Evolutionary conservation across 2,797 vertebrate species (phyloP).

Genomic region (Nothura maculosa): DNA sequence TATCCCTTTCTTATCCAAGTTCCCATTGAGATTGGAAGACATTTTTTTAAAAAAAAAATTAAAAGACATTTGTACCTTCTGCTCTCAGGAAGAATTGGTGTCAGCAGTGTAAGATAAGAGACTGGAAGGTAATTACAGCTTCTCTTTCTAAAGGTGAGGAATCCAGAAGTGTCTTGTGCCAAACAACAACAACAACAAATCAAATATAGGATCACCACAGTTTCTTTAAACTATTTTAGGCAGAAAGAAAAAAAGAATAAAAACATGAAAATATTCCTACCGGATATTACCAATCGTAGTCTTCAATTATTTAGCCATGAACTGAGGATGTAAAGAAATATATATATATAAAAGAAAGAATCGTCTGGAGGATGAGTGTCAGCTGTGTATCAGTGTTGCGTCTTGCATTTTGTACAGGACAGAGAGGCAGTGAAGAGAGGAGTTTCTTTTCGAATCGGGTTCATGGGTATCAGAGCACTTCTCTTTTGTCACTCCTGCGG

Average conservation of each 20-base stretch:
- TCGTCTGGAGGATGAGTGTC: neutral
- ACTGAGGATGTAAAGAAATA: neutral
- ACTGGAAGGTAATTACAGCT: constrained; percentile 7
- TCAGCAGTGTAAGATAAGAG: neutral
- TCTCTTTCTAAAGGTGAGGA: neutral
- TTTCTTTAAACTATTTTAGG: neutral
- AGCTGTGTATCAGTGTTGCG: neutral
- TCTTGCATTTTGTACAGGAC: neutral
- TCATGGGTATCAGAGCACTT: neutral
- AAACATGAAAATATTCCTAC: neutral
- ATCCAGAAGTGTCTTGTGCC: neutral
- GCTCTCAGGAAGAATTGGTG: neutral
- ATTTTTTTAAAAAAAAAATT: neutral
- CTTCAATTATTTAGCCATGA: neutral
- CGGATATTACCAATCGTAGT: neutral
- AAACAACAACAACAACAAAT: neutral
- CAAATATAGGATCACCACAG: neutral
- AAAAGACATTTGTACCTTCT: neutral
- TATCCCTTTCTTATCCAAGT: neutral
- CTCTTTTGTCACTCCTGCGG: neutral
- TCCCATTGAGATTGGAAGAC: neutral
- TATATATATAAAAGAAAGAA: neutral
- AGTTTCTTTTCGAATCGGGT: neutral
- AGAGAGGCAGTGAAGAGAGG: neutral
- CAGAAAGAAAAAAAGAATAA: neutral